Evolutionary conservation across 2,797 vertebrate species (phyloP).

Genomic region (Agapornis canus): DNA sequence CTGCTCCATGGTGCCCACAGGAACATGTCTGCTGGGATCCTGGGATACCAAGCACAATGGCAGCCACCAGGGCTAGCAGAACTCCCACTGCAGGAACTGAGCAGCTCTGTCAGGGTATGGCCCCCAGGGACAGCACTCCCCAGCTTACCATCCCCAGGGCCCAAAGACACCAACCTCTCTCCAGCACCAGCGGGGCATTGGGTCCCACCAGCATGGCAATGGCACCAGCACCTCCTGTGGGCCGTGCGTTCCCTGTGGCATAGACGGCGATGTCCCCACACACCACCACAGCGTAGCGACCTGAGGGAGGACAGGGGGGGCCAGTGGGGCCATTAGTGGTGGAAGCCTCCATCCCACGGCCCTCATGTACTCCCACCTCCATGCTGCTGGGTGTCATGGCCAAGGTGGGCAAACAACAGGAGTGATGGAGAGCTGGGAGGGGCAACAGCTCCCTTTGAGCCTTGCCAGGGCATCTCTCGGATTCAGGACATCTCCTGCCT

Average conservation of each 20-base stretch:
- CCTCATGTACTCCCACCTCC: background rate
- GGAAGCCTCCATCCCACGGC: background rate
- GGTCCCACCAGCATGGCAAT: constrained; percentile 82
- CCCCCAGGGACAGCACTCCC: background rate
- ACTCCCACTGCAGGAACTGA: background rate
- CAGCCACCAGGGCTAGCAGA: background rate
- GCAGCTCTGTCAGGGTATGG: rapidly evolving
- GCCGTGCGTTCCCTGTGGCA: constrained; percentile 59
- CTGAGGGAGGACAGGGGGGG: constrained; percentile 6
- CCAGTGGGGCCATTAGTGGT: rapidly evolving
- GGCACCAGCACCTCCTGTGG: constrained; percentile 77
- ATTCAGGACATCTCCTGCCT: background rate
- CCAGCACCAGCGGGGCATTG: constrained; percentile 73
- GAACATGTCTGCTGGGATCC: rapidly evolving
- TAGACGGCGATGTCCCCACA: constrained; percentile 81
- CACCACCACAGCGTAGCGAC: constrained; percentile 78
- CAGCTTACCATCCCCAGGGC: rapidly evolving
- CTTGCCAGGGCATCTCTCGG: background rate
- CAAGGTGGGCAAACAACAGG: background rate
- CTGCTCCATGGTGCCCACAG: background rate
- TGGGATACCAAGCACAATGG: background rate
- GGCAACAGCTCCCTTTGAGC: background rate
- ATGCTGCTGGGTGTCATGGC: rapidly evolving
- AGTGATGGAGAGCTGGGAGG: background rate
- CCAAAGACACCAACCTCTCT: constrained; percentile 67